phyloP scores from a whole-genome alignment of 2,888 invertebrate genomes.

The Antheraea assamensis region DNA sequence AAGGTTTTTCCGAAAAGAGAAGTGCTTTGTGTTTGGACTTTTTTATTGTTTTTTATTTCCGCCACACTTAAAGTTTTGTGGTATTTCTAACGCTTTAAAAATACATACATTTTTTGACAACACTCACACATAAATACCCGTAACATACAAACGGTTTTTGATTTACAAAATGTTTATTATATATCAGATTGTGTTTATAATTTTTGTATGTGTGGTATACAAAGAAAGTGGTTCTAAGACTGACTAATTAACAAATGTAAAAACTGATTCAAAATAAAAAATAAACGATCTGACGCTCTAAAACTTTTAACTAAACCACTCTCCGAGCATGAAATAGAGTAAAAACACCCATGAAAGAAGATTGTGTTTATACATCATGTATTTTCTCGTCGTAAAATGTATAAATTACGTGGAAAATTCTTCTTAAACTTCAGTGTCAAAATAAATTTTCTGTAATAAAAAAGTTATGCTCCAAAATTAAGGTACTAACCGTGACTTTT shows the following conservation, averaged over 20 bases:
- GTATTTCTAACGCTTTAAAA: no score
- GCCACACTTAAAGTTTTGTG: no score
- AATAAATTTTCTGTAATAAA: slow-evolving; percentile 10
- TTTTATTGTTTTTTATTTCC: no score
- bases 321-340: background rate
- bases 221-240: background rate
- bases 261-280: background rate
- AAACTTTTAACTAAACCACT: background rate
- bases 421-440: slow-evolving; percentile 10
- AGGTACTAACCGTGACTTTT: slow-evolving; percentile 11
- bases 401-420: slow-evolving; percentile 11
- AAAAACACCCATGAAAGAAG: background rate
- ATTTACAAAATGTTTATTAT: background rate
- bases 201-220: background rate
- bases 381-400: slow-evolving; percentile 7
- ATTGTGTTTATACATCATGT: background rate
- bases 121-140: background rate
- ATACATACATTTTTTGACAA: background rate
- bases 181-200: background rate
- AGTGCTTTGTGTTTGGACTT: no score
- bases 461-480: slow-evolving; percentile 11
- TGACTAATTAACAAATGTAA: background rate
- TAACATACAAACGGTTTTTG: background rate
- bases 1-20: no score
- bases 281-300: background rate